These are phyloP conservation scores for Paradoxurus hermaphroditus DNA, from an alignment of 2,113 vertebrate genomes.

Conservation along the genomic window DNA sequence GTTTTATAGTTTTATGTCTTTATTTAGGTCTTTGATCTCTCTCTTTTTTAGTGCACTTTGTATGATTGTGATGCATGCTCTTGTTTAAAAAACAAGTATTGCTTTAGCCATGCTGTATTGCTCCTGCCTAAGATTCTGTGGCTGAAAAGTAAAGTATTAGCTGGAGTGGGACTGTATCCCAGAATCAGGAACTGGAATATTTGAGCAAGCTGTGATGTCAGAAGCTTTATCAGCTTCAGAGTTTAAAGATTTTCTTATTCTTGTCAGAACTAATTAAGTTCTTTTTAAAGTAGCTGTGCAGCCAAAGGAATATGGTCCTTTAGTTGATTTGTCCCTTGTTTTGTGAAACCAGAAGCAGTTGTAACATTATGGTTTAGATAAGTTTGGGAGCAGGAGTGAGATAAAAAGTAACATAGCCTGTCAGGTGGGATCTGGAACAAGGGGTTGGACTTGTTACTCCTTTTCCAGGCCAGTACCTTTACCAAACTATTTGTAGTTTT, in stretches of 20 bases:
- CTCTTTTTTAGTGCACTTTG: neutral
- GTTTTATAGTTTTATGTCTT: conserved; percentile 6
- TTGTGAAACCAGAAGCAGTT: conserved; percentile 34
- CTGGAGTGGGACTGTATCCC: neutral
- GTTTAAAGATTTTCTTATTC: conserved; percentile 21
- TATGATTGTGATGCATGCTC: neutral
- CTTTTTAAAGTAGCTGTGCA: conserved; percentile 25
- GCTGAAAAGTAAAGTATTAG: neutral
- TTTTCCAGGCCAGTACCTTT: neutral
- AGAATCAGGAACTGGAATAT: neutral
- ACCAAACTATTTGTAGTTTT: conserved; percentile 3
- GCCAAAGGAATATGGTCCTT: neutral
- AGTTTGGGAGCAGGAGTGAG: neutral
- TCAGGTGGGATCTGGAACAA: neutral
- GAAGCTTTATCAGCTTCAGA: neutral
- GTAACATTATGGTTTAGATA: neutral
- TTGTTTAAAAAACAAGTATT: neutral
- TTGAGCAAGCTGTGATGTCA: neutral
- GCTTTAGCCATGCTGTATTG: neutral
- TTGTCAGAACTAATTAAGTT: conserved; percentile 43
- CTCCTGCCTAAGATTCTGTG: neutral
- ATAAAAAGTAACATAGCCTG: conserved; percentile 17
- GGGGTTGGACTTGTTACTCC: neutral
- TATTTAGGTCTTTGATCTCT: neutral
- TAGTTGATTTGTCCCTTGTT: neutral